Conservation (phyloP, 2,113 vertebrate species). For the Poeciliopsis occidentalis region DNA sequence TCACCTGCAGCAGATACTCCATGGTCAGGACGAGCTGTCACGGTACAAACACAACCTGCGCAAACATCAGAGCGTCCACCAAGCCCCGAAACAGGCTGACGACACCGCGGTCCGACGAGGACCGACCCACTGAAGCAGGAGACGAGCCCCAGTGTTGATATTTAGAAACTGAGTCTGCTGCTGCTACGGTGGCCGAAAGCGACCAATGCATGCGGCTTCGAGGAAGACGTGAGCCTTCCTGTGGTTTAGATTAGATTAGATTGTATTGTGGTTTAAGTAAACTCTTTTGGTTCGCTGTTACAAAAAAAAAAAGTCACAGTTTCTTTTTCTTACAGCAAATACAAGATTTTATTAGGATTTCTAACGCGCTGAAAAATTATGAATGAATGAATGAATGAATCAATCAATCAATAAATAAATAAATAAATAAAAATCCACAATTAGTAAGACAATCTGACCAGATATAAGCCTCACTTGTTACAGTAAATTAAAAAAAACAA, state of each 20-base stretch:
- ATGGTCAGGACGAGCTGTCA: slow-evolving; percentile 34
- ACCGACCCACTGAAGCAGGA: neutral
- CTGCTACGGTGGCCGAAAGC: slow-evolving; percentile 22
- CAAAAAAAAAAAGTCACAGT: too few species aligned
- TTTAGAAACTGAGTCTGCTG: neutral
- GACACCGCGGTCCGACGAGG: neutral
- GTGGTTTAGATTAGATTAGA: neutral
- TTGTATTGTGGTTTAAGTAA: neutral
- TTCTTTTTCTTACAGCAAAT: too few species aligned
- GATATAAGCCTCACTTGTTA: too few species aligned
- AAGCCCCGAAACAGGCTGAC: too few species aligned
- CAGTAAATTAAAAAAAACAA: too few species aligned
- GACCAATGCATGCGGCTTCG: neutral
- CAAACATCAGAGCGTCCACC: neutral
- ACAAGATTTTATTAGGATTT: too few species aligned
- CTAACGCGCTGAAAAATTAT: too few species aligned
- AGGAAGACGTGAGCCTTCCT: neutral
- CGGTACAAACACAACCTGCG: neutral
- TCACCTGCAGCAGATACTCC: slow-evolving; percentile 80
- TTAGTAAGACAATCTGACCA: too few species aligned
- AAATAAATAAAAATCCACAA: too few species aligned
- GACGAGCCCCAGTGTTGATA: neutral
- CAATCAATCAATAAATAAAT: too few species aligned
- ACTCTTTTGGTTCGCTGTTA: neutral
- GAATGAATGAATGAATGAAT: too few species aligned